Conservation (phyloP, 2,113 vertebrate genomes). For the Prietella phreatophila region DNA sequence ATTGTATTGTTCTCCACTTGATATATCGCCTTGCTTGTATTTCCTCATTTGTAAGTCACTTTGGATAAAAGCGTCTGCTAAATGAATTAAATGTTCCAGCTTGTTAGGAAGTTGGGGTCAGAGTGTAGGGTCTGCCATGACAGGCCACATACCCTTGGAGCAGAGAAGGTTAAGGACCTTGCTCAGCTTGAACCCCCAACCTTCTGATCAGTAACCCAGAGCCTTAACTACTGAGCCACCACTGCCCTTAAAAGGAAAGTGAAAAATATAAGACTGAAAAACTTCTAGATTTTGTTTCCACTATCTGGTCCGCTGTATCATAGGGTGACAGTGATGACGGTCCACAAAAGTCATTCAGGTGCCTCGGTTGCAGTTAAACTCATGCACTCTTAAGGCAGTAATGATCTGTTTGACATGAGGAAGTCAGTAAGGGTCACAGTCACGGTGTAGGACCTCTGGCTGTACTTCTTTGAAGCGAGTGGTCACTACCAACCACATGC, state of each 20-base stretch:
- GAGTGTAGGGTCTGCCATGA: no score
- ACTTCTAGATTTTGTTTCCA: background rate
- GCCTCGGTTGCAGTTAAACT: background rate
- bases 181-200: no score
- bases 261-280: background rate
- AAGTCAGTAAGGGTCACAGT: conserved; percentile 39
- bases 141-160: no score
- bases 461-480: conserved; percentile 35
- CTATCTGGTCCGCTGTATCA: background rate
- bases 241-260: background rate
- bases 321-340: conserved; percentile 3
- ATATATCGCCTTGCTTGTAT: no score
- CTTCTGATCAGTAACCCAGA: no score
- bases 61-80: no score
- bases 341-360: background rate
- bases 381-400: conserved; percentile 17
- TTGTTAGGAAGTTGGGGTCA: no score
- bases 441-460: conserved; percentile 32
- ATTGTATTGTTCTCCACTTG: no score
- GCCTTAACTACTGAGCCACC: no score
- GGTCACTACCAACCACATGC: conserved; percentile 44
- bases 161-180: no score
- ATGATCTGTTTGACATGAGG: conserved; percentile 23
- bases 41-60: no score
- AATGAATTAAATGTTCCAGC: no score